Evolutionary conservation across 2,888 invertebrate species (phyloP).

Genomic region (Xestia c-nigrum): DNA sequence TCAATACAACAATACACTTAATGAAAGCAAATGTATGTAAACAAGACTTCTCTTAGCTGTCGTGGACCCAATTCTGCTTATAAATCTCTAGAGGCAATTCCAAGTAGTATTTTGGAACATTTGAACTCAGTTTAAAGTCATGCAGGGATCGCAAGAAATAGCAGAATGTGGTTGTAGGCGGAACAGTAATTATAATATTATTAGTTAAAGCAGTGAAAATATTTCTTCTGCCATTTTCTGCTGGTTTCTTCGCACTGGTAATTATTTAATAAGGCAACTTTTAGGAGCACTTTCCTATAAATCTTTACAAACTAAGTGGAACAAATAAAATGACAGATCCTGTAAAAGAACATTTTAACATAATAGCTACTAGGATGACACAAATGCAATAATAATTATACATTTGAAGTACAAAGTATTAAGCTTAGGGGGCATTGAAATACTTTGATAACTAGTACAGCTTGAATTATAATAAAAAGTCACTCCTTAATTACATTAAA

Average conservation of each 20-base stretch:
- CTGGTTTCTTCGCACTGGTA: slow-evolving; percentile 49
- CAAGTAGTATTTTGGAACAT: slow-evolving; percentile 52
- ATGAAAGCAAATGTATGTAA: slow-evolving; percentile 66
- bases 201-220: slow-evolving; percentile 51
- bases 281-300: slow-evolving; percentile 46
- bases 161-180: slow-evolving; percentile 58
- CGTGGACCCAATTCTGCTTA: slow-evolving; percentile 62
- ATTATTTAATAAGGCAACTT: slow-evolving; percentile 38
- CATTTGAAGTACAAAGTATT: slow-evolving; percentile 20
- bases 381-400: slow-evolving; percentile 12
- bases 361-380: slow-evolving; percentile 5
- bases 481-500: background rate
- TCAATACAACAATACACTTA: slow-evolving; percentile 64
- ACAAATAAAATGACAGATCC: slow-evolving; percentile 36
- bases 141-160: slow-evolving; percentile 59
- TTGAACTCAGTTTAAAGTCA: slow-evolving; percentile 50
- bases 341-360: slow-evolving; percentile 46
- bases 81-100: slow-evolving; percentile 56
- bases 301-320: slow-evolving; percentile 43
- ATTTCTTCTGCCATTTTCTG: slow-evolving; percentile 32
- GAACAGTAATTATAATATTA: slow-evolving; percentile 36
- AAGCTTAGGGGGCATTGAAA: slow-evolving; percentile 23
- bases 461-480: background rate
- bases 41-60: slow-evolving; percentile 72
- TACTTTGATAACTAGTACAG: background rate